Percentiles rank a stretch among this genome's conserved stretches.
Conservation (phyloP, 2,797 vertebrate genomes). For the Parotocinclus haroldoi region DNA sequence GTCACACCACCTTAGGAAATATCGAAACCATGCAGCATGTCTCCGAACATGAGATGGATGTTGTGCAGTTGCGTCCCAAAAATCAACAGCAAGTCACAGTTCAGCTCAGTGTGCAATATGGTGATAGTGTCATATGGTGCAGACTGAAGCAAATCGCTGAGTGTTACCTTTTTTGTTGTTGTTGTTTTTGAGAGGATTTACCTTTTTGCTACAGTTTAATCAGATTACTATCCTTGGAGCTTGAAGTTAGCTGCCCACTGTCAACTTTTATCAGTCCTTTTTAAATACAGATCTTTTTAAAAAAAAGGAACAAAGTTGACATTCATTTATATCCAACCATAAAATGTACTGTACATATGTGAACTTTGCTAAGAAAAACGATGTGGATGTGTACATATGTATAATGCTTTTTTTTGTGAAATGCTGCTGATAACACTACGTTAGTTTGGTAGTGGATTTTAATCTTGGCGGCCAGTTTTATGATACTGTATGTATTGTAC, state of each 20-base stretch:
- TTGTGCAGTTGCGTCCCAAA: constrained; percentile 15
- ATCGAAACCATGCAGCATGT: constrained; percentile 47
- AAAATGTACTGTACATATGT: constrained; percentile 87
- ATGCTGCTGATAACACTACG: constrained; percentile 88
- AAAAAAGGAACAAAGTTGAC: constrained; percentile 75
- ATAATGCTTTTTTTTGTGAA: constrained; percentile 67
- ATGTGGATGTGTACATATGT: constrained; percentile 81
- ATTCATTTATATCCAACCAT: constrained; percentile 82
- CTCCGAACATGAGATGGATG: constrained; percentile 38
- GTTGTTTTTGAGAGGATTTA: constrained; percentile 58
- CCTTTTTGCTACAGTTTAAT: constrained; percentile 55
- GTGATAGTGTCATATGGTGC: constrained; percentile 63
- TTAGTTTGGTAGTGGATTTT: constrained; percentile 79
- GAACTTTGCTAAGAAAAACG: constrained; percentile 79
- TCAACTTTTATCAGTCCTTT: constrained; percentile 67
- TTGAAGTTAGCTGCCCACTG: constrained; percentile 68
- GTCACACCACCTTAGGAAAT: constrained; percentile 24
- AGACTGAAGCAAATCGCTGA: constrained; percentile 49
- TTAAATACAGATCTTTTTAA: constrained; percentile 34
- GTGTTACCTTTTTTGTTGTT: constrained; percentile 1
- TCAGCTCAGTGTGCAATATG: constrained; percentile 69
- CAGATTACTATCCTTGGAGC: constrained; percentile 49
- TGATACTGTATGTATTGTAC: constrained; percentile 94
- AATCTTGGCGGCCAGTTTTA: constrained; percentile 89
- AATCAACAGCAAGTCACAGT: constrained; percentile 62